Percentiles rank a stretch among this genome's conserved stretches.
phyloP scores from a whole-genome alignment of 2,888 invertebrate species.

The Diadegma fenestrale region DNA sequence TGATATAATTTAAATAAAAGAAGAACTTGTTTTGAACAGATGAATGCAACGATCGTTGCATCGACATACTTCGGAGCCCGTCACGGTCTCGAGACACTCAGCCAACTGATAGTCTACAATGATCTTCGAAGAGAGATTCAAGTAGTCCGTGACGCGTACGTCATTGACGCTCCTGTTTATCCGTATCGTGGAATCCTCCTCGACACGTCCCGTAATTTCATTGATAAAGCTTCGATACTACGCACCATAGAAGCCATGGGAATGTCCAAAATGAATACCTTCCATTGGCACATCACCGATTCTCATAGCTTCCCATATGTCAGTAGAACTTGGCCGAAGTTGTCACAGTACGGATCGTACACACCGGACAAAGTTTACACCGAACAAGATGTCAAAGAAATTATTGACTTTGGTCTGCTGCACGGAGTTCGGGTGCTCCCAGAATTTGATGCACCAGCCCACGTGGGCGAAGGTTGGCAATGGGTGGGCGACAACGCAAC shows the following conservation, averaged over 20 bases:
- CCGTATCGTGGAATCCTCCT: conserved; percentile 95
- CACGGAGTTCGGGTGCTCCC: conserved; percentile 95
- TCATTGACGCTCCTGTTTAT: conserved; percentile 93
- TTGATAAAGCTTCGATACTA: conserved; percentile 90
- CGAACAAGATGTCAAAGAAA: conserved; percentile 83
- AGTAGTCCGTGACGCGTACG: conserved; percentile 88
- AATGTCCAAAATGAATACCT: conserved; percentile 95
- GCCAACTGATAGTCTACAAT: conserved; percentile 89
- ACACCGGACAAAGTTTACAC: conserved; percentile 89
- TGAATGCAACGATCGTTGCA: conserved; percentile 87
- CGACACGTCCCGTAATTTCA: conserved; percentile 96
- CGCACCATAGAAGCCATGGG: conserved; percentile 95
- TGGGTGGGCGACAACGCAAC: conserved; percentile 81
- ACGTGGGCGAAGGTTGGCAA: conserved; percentile 95
- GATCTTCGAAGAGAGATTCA: conserved; percentile 87
- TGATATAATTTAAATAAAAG: not conserved
- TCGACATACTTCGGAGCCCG: conserved; percentile 89
- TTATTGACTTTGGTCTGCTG: conserved; percentile 89
- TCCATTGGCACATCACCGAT: conserved; percentile 98
- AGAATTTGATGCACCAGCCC: conserved; percentile 96
- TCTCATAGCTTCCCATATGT: conserved; percentile 97
- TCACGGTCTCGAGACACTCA: conserved; percentile 89
- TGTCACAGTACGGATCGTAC: conserved; percentile 92
- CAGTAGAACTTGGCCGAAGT: conserved; percentile 89
- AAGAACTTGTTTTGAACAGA: conserved; percentile 68